Percentiles rank a stretch among this genome's conserved stretches.
Evolutionary conservation across 2,797 vertebrate genomes (phyloP).

Genomic region (Emys orbicularis): DNA sequence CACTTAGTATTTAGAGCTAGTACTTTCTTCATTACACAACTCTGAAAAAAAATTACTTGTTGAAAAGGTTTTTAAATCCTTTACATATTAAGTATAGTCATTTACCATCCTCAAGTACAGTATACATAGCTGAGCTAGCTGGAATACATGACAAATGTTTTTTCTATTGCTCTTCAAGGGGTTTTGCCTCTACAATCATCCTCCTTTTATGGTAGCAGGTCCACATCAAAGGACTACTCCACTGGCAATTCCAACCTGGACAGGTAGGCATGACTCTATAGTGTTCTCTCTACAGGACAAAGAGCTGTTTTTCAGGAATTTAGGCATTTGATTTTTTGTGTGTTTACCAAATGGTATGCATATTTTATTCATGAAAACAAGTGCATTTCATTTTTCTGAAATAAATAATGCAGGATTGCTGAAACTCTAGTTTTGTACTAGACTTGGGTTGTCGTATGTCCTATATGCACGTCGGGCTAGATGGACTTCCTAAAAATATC

Average conservation of each 20-base stretch:
- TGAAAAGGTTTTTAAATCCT: not conserved
- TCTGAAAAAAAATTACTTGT: not conserved
- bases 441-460: not conserved
- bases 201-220: slow-evolving; percentile 92
- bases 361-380: not conserved
- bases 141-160: not conserved
- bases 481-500: not conserved
- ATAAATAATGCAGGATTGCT: not conserved
- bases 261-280: slow-evolving; percentile 82
- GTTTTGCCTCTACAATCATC: slow-evolving; percentile 92
- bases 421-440: not conserved
- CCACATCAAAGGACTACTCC: slow-evolving; percentile 90
- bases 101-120: not conserved
- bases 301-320: slow-evolving; percentile 12
- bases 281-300: slow-evolving; percentile 15
- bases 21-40: not conserved
- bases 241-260: slow-evolving; percentile 89
- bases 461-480: not conserved
- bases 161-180: slow-evolving; percentile 77
- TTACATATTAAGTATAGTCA: not conserved
- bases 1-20: not conserved
- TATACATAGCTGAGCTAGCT: not conserved
- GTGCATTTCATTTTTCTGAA: not conserved
- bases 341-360: not conserved
- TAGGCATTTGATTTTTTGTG: not conserved